These are phyloP conservation scores for Tachysurus vachellii DNA, from an alignment of 2,113 vertebrate genomes.

Conservation along the genomic window DNA sequence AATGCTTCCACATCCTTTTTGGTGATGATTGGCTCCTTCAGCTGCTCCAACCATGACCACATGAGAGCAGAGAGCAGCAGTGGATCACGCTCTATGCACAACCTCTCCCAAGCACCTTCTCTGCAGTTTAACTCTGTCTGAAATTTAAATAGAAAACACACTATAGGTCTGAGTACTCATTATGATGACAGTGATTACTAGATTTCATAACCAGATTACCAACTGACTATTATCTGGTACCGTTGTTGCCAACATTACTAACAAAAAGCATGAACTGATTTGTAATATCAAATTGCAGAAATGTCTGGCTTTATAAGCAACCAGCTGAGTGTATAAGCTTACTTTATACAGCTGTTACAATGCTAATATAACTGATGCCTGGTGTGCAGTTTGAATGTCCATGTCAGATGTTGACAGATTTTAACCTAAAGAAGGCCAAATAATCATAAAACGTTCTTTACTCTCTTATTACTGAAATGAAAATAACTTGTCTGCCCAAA, in stretches of 20 bases:
- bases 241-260: background rate
- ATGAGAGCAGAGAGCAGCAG: constrained; percentile 86
- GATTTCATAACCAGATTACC: no score
- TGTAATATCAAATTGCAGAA: background rate
- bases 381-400: background rate
- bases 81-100: constrained; percentile 85
- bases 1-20: constrained; percentile 78
- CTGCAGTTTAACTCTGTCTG: constrained; percentile 90
- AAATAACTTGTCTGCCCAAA: no score
- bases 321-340: background rate
- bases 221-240: background rate
- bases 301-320: background rate
- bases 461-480: background rate
- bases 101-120: constrained; percentile 91
- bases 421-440: background rate
- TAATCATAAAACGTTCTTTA: background rate
- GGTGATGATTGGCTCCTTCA: constrained; percentile 88
- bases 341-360: background rate
- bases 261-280: background rate
- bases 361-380: background rate
- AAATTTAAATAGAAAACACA: constrained; percentile 43
- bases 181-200: background rate
- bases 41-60: constrained; percentile 98
- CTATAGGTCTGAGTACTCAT: background rate
- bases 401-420: background rate